Evolutionary conservation across 1,140 invertebrate species (phyloP).

Genomic region (Geopemphigus sp.): DNA sequence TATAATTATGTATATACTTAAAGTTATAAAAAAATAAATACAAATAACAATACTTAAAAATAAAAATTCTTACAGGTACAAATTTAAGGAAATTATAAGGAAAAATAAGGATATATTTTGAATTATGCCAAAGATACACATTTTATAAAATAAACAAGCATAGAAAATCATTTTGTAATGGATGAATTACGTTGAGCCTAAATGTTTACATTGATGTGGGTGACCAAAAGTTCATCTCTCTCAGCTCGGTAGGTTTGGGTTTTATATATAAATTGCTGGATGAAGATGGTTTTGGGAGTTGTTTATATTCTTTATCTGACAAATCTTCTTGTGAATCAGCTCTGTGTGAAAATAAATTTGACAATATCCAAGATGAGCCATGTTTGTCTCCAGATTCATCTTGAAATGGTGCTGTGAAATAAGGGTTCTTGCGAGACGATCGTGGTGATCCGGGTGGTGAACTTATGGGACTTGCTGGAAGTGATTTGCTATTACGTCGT

Average conservation of each 20-base stretch:
- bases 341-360: slow-evolving; percentile 41
- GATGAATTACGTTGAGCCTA: background rate
- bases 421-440: slow-evolving; percentile 56
- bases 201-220: slow-evolving; percentile 72
- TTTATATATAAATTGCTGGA: slow-evolving; percentile 51
- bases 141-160: background rate
- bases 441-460: slow-evolving; percentile 62
- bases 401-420: slow-evolving; percentile 54
- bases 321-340: slow-evolving; percentile 47
- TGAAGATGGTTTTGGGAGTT: slow-evolving; percentile 34
- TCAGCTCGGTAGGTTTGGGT: slow-evolving; percentile 68
- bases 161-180: background rate
- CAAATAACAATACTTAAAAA: slow-evolving; percentile 27
- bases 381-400: slow-evolving; percentile 42
- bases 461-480: slow-evolving; percentile 65
- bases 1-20: slow-evolving; percentile 9
- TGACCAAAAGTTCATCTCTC: slow-evolving; percentile 82
- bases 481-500: slow-evolving; percentile 66
- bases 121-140: slow-evolving; percentile 7
- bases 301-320: slow-evolving; percentile 16
- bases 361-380: slow-evolving; percentile 35
- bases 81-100: slow-evolving; percentile 13
- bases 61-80: slow-evolving; percentile 35
- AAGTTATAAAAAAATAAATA: background rate
- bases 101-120: slow-evolving; percentile 11